A percentile compares a stretch with the other conserved stretches of the same genome.
phyloP scores from a whole-genome alignment of 2,113 vertebrate species.

The Tenebrosternarchus preto region DNA sequence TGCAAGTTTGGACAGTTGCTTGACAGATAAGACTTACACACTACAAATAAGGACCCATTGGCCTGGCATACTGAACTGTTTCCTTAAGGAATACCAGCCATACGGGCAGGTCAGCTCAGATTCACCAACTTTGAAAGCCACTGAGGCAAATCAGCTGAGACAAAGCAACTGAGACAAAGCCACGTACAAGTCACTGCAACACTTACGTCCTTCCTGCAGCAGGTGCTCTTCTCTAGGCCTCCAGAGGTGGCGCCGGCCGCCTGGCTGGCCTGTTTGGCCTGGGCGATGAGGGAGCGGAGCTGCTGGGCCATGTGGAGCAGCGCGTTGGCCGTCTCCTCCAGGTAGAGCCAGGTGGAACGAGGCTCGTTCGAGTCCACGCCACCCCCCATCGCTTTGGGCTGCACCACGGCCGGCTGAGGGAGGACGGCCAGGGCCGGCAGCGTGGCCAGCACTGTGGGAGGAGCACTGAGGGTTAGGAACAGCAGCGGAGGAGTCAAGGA shows the following conservation, averaged over 20 bases:
- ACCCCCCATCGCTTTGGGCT: conserved; percentile 77
- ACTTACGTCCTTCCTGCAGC: conserved; percentile 86
- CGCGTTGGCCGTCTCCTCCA: conserved; percentile 92
- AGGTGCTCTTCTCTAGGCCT: conserved; percentile 73
- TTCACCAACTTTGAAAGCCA: neutral
- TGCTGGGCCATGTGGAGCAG: conserved; percentile 90
- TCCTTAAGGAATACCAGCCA: neutral
- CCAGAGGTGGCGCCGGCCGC: conserved; percentile 52
- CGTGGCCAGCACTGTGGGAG: conserved; percentile 79
- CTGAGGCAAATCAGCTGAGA: neutral
- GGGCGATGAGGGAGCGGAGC: conserved; percentile 88
- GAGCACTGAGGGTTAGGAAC: neutral
- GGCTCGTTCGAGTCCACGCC: conserved; percentile 82
- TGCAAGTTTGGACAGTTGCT: neutral
- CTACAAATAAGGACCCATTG: neutral
- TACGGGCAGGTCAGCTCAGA: neutral
- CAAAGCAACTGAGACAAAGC: neutral
- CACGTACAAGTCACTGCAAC: neutral
- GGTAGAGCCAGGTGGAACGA: conserved; percentile 83
- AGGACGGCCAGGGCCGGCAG: conserved; percentile 86
- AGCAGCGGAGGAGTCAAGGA: neutral
- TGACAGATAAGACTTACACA: neutral
- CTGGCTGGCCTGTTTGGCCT: conserved; percentile 85
- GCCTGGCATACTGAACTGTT: neutral
- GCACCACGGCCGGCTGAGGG: conserved; percentile 74